Percentiles rank a stretch among this genome's conserved stretches.
Conservation (phyloP, 2,113 vertebrate species). For the Xiphophorus couchianus region DNA sequence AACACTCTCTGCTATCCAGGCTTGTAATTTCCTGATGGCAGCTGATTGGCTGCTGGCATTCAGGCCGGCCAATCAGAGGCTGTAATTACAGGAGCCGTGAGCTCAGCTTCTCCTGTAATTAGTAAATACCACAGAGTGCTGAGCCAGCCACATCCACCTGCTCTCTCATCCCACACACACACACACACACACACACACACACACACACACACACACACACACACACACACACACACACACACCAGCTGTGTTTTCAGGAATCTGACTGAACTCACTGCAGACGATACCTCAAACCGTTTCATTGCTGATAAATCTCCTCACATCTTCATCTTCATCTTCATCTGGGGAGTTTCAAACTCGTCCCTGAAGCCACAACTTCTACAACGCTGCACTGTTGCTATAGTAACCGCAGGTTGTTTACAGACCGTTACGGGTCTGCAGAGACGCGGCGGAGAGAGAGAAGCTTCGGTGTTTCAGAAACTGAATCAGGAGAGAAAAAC, state of each 20-base stretch:
- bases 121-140: conserved; percentile 53
- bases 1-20: conserved; percentile 25
- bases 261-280: neutral
- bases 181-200: conserved; percentile 3
- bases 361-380: neutral
- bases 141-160: conserved; percentile 18
- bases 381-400: conserved; percentile 12
- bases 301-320: neutral
- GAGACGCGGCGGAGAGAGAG: conserved; percentile 5
- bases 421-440: conserved; percentile 7
- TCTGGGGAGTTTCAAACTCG: neutral
- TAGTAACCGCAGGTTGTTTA: conserved; percentile 51
- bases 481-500: neutral
- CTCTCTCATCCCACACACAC: neutral
- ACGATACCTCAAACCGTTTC: neutral
- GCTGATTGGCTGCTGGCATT: conserved; percentile 38
- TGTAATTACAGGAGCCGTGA: conserved; percentile 60
- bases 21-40: conserved; percentile 48
- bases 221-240: conserved; percentile 10
- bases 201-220: neutral
- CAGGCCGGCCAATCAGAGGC: conserved; percentile 42
- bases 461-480: neutral
- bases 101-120: conserved; percentile 50
- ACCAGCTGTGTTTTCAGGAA: conserved; percentile 16
- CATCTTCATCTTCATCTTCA: conserved; percentile 8